Evolutionary conservation across 2,113 vertebrate genomes (phyloP), one percentile per base, ranked within the genome.

Genomic region (Bos indicus): DNA sequence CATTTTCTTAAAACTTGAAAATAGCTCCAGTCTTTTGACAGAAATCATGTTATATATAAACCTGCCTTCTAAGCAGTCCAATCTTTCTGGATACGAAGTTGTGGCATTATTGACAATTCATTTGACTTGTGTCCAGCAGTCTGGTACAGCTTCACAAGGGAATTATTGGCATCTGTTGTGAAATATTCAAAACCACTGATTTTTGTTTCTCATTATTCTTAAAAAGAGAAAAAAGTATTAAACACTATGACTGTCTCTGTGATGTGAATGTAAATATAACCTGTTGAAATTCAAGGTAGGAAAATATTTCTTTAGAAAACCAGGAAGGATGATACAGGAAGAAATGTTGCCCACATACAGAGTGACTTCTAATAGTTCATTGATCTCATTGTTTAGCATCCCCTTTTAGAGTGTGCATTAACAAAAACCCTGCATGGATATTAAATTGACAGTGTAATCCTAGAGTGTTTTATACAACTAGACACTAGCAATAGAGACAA

Each of bases 341-440:
- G 98, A 97, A 98, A 97, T 94, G 95, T 95, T 98, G 95, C 97
- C 98, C 98, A 97, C 97, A 98, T 92, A 96, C 96, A 98, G 98
- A 98, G 97, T 98, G 97, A 98, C 97, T 98, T 98, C 85, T 86
- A 97, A 98, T 97, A 98, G 95, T 83, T 90, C 15, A 56, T 97
- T 98, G 98, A 98, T 98, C 96, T 98, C 74, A 92, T 93, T 97
- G 88, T 92, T 96, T 96, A 91, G 95, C 67, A 87, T 96, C 94
- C 40, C 71, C 92, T 90, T 98, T 98, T 91, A 98, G 90, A 91
- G 71, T 95, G 17, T 97, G 71, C 96, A 91, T 98, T 98, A 98
- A 98, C 97, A 97, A 98, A 98, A 98, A 94, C 74, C 88, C 82
- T 88, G 81, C 88, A 93, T 95, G 88, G 95, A 80, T 94, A 95